A percentile compares a stretch with the other conserved stretches of the same genome.
phyloP scores from a whole-genome alignment of 2,797 vertebrate species.

The Perodicticus potto region DNA sequence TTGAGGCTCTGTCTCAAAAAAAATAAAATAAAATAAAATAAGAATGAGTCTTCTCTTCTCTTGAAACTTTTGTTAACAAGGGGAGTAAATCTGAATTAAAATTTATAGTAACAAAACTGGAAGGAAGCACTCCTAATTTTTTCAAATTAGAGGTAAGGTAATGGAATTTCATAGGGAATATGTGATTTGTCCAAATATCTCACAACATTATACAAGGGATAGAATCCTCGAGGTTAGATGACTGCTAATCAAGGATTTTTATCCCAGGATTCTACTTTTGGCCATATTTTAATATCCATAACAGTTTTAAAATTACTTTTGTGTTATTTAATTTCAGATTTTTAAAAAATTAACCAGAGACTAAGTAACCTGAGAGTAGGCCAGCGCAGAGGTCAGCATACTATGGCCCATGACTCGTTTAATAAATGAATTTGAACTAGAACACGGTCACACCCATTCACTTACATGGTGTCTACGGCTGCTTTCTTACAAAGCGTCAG shows the following conservation, averaged over 20 bases:
- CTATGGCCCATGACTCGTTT: neutral
- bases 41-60: neutral
- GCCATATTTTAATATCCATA: neutral
- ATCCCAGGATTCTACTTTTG: neutral
- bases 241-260: neutral
- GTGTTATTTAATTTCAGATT: neutral
- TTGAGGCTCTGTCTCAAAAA: too few relatives aligned
- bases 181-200: neutral
- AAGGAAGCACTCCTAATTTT: neutral
- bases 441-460: neutral
- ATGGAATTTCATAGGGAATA: neutral
- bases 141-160: neutral
- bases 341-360: neutral
- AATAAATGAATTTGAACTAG: neutral
- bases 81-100: neutral
- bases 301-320: neutral
- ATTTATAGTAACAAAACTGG: neutral
- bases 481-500: neutral
- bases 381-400: neutral
- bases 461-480: neutral
- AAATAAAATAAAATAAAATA: neutral
- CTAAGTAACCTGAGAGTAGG: neutral
- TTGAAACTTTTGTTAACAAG: slow-evolving; percentile 11
- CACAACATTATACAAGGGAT: neutral
- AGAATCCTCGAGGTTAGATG: neutral